Percentiles rank a stretch among this genome's conserved stretches.
Conservation (phyloP, 2,888 invertebrate species). For the Marronus borbonicus region DNA sequence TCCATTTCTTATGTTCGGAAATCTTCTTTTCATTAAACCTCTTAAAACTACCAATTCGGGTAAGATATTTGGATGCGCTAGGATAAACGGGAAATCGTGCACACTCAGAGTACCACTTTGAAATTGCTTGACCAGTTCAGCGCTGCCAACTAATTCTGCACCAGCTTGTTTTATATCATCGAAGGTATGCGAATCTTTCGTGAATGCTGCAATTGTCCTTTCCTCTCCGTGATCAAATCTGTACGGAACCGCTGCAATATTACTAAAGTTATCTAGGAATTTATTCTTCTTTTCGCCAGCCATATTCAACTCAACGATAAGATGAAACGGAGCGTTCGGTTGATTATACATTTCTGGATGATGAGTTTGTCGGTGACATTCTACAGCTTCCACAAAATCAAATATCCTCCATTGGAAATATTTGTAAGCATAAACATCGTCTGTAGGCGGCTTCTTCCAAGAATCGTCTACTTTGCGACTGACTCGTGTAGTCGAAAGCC, state of each 20-base stretch:
- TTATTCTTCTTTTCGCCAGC: constrained; percentile 80
- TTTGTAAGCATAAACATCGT: constrained; percentile 77
- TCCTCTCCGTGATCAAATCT: constrained; percentile 80
- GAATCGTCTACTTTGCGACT: constrained; percentile 76
- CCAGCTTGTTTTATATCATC: constrained; percentile 79
- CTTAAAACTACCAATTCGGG: constrained; percentile 83
- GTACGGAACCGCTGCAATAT: constrained; percentile 79
- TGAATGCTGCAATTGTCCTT: constrained; percentile 82
- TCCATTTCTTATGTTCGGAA: constrained; percentile 80
- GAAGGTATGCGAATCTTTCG: constrained; percentile 77
- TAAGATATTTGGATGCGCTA: constrained; percentile 87
- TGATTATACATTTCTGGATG: constrained; percentile 87
- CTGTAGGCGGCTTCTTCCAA: constrained; percentile 72
- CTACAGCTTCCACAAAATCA: constrained; percentile 83
- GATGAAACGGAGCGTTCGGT: constrained; percentile 80
- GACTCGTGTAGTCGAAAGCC: constrained; percentile 68
- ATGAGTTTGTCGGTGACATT: constrained; percentile 85
- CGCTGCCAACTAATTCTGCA: constrained; percentile 81
- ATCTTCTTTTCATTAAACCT: constrained; percentile 84
- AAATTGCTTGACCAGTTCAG: constrained; percentile 83
- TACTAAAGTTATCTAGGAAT: constrained; percentile 79
- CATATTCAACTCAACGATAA: constrained; percentile 87
- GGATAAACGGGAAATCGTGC: constrained; percentile 80
- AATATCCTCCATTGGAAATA: constrained; percentile 77
- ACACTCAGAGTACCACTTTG: constrained; percentile 81